Evolutionary conservation across 2,888 invertebrate genomes (phyloP), one percentile per base, ranked within the genome.

Genomic region (Thyatira batis): DNA sequence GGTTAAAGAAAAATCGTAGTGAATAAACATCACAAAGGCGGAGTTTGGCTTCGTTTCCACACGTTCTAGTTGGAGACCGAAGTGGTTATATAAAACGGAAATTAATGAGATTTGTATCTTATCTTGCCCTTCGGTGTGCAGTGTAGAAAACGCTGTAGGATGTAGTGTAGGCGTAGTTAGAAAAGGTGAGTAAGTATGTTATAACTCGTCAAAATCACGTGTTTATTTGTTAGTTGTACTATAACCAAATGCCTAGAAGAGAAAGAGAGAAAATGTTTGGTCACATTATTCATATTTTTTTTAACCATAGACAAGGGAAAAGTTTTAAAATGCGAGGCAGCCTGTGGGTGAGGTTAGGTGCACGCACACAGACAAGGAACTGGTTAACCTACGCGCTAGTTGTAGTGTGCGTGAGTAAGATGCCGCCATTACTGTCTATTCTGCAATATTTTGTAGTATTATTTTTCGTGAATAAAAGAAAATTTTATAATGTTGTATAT

Each of bases 1-100:
- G 54, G 55, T 63, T 60, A 51, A 51, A 20, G 46, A 30, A 57
- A 53, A 53, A 50, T 54, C 49, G 53, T 56, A 52, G 54, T 60
- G 59, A 62, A 62, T 64, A 62, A 69, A 39, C 61, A 67, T 63
- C 63, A 50, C 39, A 39, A 39, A 39, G 39, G 39, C 39, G 39
- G 39, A 8, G 39, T 39, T 39, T 39, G 39, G 17, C 39, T 33
- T 13, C n/a, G 8, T 1, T 6, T 17, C 17, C 13, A 39, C 13
- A 17, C 17, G 17, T 5, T 17, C 39, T 17, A 39, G 8, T 17
- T 39, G 6, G 2, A 39, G 6, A 17, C 39, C 39, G 13, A 17
- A 8, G 4, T 39, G 39, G 39, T n/a, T 39, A 17, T 39, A 39
- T 6, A 39, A 39, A 13, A 33, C n/a, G 13, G 5, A n/a, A 4